These are phyloP conservation scores for Gasteruption jaculator DNA, from an alignment of 2,888 invertebrate species.

Conservation along the genomic window DNA sequence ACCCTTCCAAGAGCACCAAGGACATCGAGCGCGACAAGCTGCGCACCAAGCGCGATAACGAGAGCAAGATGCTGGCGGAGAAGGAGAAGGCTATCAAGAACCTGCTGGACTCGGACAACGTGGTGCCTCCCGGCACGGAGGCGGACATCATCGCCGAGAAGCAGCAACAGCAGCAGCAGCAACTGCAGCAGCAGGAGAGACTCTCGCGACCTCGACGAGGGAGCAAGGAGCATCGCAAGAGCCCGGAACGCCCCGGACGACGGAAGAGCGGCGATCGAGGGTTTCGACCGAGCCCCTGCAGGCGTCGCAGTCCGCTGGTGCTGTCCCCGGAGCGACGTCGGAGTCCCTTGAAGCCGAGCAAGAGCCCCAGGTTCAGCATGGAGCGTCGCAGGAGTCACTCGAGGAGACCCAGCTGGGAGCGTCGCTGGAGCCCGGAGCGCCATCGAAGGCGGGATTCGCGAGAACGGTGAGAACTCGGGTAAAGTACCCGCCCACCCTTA, in stretches of 20 bases:
- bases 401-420: slow-evolving; percentile 37
- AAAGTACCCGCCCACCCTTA: too few species aligned
- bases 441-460: slow-evolving; percentile 34
- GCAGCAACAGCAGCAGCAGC: slow-evolving; percentile 29
- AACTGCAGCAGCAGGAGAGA: slow-evolving; percentile 25
- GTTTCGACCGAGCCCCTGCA: slow-evolving; percentile 25
- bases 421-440: slow-evolving; percentile 38
- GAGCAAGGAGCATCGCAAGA: slow-evolving; percentile 28
- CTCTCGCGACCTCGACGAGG: slow-evolving; percentile 30
- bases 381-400: slow-evolving; percentile 32
- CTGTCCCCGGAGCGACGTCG: slow-evolving; percentile 20
- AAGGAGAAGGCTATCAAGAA: slow-evolving; percentile 48
- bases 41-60: slow-evolving; percentile 41
- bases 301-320: slow-evolving; percentile 27
- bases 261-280: slow-evolving; percentile 29
- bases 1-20: slow-evolving; percentile 45
- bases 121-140: slow-evolving; percentile 48
- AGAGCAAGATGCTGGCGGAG: slow-evolving; percentile 45
- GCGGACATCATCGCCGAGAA: slow-evolving; percentile 41
- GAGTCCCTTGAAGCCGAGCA: slow-evolving; percentile 20
- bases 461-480: slow-evolving; percentile 44
- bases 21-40: slow-evolving; percentile 48
- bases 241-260: slow-evolving; percentile 28
- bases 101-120: slow-evolving; percentile 43
- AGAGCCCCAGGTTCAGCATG: slow-evolving; percentile 17